Evolutionary conservation across 2,113 vertebrate species (phyloP), one percentile per base, ranked within the genome.

Genomic region (Pogonocichla stellata): DNA sequence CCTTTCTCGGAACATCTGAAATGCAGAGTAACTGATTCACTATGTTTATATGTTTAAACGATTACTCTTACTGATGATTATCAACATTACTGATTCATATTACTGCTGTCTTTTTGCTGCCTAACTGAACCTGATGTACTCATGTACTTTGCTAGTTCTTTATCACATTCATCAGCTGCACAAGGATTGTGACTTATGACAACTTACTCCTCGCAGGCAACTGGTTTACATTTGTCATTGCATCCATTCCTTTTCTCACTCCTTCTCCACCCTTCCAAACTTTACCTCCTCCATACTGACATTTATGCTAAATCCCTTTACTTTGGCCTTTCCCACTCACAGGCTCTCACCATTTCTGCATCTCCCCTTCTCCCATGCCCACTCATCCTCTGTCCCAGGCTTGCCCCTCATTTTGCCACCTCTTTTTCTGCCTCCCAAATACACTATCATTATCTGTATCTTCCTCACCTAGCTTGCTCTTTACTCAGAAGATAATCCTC

Each of bases 31-130:
- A 86, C 60, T 83, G 75, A 89, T 95, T 94, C 75, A 86, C 25
- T 31, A 14, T 18, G 47, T 88, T 92, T 86, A 73, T 51, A 34
- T 80, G 67, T 53, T 93, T 71, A 74, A 90, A 81, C 0, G 0
- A 90, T 78, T 94, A 50, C 71, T 77, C 40, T 88, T 66, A 26
- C 43, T 78, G 51, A 82, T 86, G 17, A 93, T 83, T 80, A 92
- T 80, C 79, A 90, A 38, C 69, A 84, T 56, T 71, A 78, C 48
- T 91, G 91, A 89, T 93, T 92, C 79, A 88, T 67, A 31, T 58
- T 83, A 64, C 43, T 48, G 34, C 71, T 86, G 42, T 34, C 43
- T 67, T 71, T 93, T 56, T 92, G 73, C 88, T 94, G 80, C 42
- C 43, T 75, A 78, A 60, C 62, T 53, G 72, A 91, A 74, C 67